phyloP scores from a whole-genome alignment of 1,140 invertebrate genomes.

The Hyposmocoma kahamanoa region DNA sequence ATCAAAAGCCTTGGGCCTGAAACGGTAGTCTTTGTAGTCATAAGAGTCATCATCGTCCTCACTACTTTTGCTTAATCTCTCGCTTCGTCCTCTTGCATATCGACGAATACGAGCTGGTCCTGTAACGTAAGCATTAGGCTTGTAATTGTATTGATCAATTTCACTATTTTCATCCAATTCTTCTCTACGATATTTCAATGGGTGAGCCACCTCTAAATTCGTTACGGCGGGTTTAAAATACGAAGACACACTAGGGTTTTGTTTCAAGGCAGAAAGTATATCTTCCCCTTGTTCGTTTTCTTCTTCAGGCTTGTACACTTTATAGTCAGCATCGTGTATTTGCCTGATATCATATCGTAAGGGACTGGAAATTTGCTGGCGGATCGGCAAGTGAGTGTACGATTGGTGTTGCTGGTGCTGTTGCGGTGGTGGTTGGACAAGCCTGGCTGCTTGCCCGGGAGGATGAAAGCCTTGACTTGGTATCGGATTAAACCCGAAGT shows the following conservation, averaged over 20 bases:
- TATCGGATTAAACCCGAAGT: constrained; percentile 66
- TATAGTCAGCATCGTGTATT: constrained; percentile 65
- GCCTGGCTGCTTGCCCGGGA: constrained; percentile 35
- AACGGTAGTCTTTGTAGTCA: constrained; percentile 63
- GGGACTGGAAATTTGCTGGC: constrained; percentile 34
- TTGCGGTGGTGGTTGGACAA: constrained; percentile 23
- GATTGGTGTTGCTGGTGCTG: constrained; percentile 25
- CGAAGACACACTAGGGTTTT: constrained; percentile 53
- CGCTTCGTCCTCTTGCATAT: constrained; percentile 50
- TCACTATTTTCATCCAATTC: constrained; percentile 46
- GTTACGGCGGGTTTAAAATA: constrained; percentile 58
- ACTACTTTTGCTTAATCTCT: constrained; percentile 44
- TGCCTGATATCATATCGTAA: constrained; percentile 65
- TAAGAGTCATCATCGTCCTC: constrained; percentile 58
- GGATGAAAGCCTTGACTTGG: constrained; percentile 60
- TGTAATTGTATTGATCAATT: constrained; percentile 51
- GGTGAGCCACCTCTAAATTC: constrained; percentile 62
- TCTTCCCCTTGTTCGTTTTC: constrained; percentile 50
- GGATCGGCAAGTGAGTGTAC: constrained; percentile 29
- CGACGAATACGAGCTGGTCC: constrained; percentile 58
- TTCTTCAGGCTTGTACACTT: constrained; percentile 59
- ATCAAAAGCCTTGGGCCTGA: constrained; percentile 67
- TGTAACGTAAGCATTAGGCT: constrained; percentile 66
- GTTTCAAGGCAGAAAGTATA: constrained; percentile 54
- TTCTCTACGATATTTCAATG: constrained; percentile 52